phyloP scores from a whole-genome alignment of 2,797 vertebrate species.

The Miopithecus talapoin region DNA sequence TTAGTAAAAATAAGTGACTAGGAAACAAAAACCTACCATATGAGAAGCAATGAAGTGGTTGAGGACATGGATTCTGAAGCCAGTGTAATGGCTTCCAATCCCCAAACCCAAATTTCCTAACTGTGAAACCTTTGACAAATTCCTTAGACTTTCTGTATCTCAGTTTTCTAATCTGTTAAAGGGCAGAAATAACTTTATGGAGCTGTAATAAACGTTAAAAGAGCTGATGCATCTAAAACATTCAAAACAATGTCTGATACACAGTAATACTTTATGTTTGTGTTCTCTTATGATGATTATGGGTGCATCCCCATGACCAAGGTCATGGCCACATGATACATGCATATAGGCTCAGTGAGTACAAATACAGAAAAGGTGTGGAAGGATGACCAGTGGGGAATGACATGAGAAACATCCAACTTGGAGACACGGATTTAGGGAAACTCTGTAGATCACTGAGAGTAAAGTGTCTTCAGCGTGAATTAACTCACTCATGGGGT shows the following conservation, averaged over 20 bases:
- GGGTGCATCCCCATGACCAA: background rate
- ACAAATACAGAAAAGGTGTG: background rate
- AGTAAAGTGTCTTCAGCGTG: background rate
- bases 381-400: background rate
- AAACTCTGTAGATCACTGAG: background rate
- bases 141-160: background rate
- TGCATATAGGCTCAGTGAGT: background rate
- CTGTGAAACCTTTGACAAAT: background rate
- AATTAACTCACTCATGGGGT: background rate
- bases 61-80: background rate
- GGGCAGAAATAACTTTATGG: background rate
- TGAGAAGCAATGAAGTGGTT: background rate
- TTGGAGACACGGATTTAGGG: background rate
- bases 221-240: background rate
- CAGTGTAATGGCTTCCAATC: background rate
- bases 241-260: background rate
- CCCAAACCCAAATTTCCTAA: background rate
- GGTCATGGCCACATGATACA: too few relatives aligned
- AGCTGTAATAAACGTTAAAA: background rate
- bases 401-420: background rate
- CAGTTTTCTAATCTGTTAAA: background rate
- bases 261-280: background rate
- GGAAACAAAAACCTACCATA: background rate
- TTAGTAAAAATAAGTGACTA: background rate
- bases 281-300: background rate